Conservation (phyloP, 2,113 vertebrate genomes). For the Sander vitreus region DNA sequence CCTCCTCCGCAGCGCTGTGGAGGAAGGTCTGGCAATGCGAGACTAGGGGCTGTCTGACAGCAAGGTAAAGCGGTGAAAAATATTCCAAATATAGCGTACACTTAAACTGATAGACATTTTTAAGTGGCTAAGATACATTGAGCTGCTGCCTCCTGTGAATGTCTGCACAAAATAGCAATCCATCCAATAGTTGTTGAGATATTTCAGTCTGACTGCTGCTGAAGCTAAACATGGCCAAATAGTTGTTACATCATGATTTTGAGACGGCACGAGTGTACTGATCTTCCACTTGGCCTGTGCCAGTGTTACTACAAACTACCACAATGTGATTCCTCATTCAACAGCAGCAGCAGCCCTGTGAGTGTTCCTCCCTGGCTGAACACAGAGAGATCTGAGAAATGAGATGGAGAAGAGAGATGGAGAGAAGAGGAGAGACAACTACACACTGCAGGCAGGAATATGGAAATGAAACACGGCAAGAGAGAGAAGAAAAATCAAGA, state of each 20-base stretch:
- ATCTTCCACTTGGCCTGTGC: neutral
- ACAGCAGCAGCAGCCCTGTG: neutral
- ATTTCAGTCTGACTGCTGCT: neutral
- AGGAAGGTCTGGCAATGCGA: no score
- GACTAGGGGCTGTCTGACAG: no score
- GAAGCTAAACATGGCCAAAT: neutral
- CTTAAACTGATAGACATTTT: no score
- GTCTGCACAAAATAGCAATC: neutral
- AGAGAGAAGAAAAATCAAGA: neutral
- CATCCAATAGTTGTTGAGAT: neutral
- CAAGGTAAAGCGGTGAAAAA: no score
- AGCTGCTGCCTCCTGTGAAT: neutral
- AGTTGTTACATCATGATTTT: neutral
- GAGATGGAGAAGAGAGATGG: neutral
- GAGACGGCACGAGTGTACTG: neutral
- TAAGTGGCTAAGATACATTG: no score
- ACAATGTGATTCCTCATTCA: slow-evolving; percentile 18
- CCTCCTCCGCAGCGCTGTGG: no score
- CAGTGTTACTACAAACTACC: slow-evolving; percentile 25
- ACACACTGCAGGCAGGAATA: neutral
- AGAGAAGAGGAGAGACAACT: slow-evolving; percentile 6
- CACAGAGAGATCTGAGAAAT: neutral
- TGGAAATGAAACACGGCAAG: neutral
- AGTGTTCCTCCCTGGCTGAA: slow-evolving; percentile 5
- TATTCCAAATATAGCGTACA: no score